Percentiles rank a stretch among this genome's conserved stretches.
phyloP scores from a whole-genome alignment of 2,113 vertebrate species.

The Mus musculus region GRCm39 chr2:23012501-23013000 shows the following conservation, averaged over 20 bases:
- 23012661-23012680: background rate
- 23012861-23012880: background rate
- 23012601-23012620: background rate
- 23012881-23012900: background rate
- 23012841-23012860: background rate
- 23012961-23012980: background rate
- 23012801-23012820: background rate
- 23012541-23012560: background rate
- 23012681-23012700: background rate
- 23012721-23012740: background rate
- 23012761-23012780: background rate
- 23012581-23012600: no score
- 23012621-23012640: background rate
- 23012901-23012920: background rate
- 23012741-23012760: background rate
- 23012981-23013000: background rate
- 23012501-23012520: background rate
- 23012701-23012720: background rate
- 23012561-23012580: background rate
- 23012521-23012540: background rate
- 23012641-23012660: background rate
- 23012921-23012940: background rate
- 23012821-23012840: background rate
- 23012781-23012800: background rate
- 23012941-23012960: background rate